Percentiles rank a stretch among this genome's conserved stretches.
phyloP scores from a whole-genome alignment of 2,797 vertebrate species.

The Sciurus vulgaris region DNA sequence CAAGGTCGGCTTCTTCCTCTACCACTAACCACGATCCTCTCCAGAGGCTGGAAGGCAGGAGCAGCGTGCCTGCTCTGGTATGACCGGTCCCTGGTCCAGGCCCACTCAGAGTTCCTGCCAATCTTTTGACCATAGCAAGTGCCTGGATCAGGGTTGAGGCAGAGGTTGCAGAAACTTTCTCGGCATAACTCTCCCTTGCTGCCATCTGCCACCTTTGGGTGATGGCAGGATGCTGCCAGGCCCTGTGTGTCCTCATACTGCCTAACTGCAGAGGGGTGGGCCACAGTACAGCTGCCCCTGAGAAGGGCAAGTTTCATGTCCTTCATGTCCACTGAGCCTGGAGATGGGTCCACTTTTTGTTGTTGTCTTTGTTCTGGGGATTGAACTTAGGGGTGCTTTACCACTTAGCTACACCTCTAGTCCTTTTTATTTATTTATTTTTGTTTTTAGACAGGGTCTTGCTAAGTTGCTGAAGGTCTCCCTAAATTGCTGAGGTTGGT shows the following conservation, averaged over 20 bases:
- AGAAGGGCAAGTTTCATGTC: not conserved
- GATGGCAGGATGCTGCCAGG: not conserved
- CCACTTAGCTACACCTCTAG: too few species aligned
- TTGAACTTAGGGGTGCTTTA: too few species aligned
- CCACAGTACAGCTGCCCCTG: not conserved
- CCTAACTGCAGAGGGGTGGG: not conserved
- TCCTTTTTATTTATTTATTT: too few species aligned
- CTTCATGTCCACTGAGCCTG: not conserved
- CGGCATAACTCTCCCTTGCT: not conserved
- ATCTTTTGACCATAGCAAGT: not conserved
- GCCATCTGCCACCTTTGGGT: not conserved
- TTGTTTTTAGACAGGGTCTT: too few species aligned
- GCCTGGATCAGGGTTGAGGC: not conserved
- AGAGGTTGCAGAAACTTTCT: slow-evolving; percentile 27
- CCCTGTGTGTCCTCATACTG: not conserved
- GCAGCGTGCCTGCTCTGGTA: not conserved
- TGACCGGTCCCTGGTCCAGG: not conserved
- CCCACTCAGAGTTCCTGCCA: not conserved
- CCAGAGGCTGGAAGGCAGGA: not conserved
- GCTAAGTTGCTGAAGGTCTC: too few species aligned
- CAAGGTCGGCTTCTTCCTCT: not conserved
- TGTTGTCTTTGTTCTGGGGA: too few species aligned
- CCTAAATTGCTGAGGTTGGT: too few species aligned
- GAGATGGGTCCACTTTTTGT: too few species aligned
- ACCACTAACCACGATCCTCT: not conserved